Evolutionary conservation across 1,140 invertebrate genomes (phyloP), one percentile per base, ranked within the genome.

Genomic region (Maconellicoccus hirsutus): DNA sequence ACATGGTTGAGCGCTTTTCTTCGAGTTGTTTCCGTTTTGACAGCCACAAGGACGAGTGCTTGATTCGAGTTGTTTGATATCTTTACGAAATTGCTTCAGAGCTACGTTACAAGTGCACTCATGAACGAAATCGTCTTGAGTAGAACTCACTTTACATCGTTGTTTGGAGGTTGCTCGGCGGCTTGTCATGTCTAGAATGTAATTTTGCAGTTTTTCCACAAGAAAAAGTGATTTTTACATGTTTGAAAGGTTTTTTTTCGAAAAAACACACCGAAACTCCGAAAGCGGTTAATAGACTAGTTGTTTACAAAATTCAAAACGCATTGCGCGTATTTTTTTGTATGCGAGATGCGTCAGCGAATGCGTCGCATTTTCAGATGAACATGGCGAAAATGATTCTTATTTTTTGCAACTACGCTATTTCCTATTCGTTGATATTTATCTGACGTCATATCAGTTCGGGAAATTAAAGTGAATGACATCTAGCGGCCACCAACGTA

Each of bases 21-120:
- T 52, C 6, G 6, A 52, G 3, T 6, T 6, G 6, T 52, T 52
- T 4, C 2, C n/a, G n/a, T 52, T 52, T 52, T 52, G 42, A 52
- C 42, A 52, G n/a, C n/a, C n/a, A 16, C 42, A 52, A 16, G 42
- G n/a, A 16, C 42, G 42, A 52, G 42, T 52, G 16, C n/a, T 52
- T 16, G 42, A 52, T 16, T 52, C 42, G 2, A 52, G n/a, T 52
- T 52, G 42, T 52, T 16, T 52, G 6, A 52, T 52, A 52, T 52
- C 42, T 52, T 52, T 52, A 16, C 42, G 42, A 19, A 52, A 52
- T 19, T 52, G 42, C n/a, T 52, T 52, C 42, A 52, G 42, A 3
- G 42, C 42, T 52, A 52, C 42, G n/a, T 52, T 52, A 52, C 42
- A 52, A 52, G 42, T 52, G 42, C 42, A 52, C n/a, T 52, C 42